Evolutionary conservation across 1,140 invertebrate genomes (phyloP), one percentile per base, ranked within the genome.

Genomic region (Anthonomus grandis): DNA sequence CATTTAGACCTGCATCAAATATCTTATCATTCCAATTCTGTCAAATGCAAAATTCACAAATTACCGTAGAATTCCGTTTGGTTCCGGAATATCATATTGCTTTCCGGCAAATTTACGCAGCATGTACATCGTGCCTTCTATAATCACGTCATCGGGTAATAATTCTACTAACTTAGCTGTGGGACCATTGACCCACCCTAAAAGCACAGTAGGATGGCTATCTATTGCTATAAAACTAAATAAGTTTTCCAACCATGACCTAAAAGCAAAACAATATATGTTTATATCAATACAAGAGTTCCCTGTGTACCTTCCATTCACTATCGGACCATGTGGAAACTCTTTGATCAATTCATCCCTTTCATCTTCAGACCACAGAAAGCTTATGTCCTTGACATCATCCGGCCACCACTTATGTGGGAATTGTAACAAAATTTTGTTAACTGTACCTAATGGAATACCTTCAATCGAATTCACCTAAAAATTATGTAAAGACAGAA

Each of bases 361-460:
- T 53, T 83, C 77, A 34, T 79, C 63, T 34, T 76, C 65, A 0
- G 68, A 69, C 82, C 83, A 85, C 2, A 84, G 61, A 21, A 82
- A 76, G 21, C 66, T 70, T 64, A 79, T 81, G 44, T 71, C 76
- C 27, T 59, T 59, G 8, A 51, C 22, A 25, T 64, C 4, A 79
- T 51, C 46, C 27, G 49, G 78, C 81, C 85, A 85, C 78, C 86
- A 89, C 17, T 75, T 75, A 34, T 75, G 66, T 1, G 78, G 66
- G 60, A 86, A 90, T 66, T 85, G 79, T 15, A 90, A 64, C 62
- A 86, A 91, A 46, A 94, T 81, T 74, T 91, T 91, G 66, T 89
- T 81, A 0, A 90, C 80, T 1, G 83, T 82, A 27, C 86, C 88
- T 59, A 88, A 79, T 10, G 81, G 81, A 1, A 91, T 67, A 12